These are phyloP conservation scores for Thrips palmi DNA, from an alignment of 1,140 invertebrate genomes.

Conservation along the genomic window DNA sequence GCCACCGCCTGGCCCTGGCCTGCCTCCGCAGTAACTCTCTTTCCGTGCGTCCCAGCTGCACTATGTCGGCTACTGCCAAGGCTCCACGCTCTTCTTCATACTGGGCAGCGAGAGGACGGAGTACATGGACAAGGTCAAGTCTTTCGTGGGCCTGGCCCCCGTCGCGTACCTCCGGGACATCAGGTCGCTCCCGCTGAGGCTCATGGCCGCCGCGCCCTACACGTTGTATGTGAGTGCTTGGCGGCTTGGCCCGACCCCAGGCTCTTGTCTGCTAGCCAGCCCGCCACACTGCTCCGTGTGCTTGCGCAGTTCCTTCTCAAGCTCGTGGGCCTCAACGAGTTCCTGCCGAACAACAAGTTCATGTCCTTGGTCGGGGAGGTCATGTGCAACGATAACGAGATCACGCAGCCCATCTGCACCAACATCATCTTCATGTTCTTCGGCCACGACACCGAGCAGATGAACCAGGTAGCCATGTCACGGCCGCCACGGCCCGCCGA, in stretches of 20 bases:
- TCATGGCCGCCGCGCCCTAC: too few relatives aligned
- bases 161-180: constrained; percentile 17
- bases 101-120: constrained; percentile 30
- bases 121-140: constrained; percentile 29
- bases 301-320: constrained; percentile 22
- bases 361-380: constrained; percentile 17
- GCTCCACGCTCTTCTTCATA: constrained; percentile 30
- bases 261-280: too few relatives aligned
- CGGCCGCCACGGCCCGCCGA: too few relatives aligned
- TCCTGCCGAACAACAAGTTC: constrained; percentile 29
- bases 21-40: too few relatives aligned
- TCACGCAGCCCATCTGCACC: constrained; percentile 23
- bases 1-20: too few relatives aligned
- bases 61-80: constrained; percentile 42
- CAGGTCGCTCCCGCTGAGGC: too few relatives aligned
- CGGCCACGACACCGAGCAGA: constrained; percentile 33
- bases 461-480: constrained; percentile 25
- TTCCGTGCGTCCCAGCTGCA: constrained; percentile 27
- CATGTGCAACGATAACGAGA: constrained; percentile 8
- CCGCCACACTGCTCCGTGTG: too few relatives aligned
- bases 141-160: constrained; percentile 26
- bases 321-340: constrained; percentile 30
- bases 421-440: constrained; percentile 34
- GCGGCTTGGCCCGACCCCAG: too few relatives aligned
- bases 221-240: too few relatives aligned